These are phyloP conservation scores for Halocynthia aurantium DNA, from an alignment of 23 tunicate species.

Conservation along the genomic window DNA sequence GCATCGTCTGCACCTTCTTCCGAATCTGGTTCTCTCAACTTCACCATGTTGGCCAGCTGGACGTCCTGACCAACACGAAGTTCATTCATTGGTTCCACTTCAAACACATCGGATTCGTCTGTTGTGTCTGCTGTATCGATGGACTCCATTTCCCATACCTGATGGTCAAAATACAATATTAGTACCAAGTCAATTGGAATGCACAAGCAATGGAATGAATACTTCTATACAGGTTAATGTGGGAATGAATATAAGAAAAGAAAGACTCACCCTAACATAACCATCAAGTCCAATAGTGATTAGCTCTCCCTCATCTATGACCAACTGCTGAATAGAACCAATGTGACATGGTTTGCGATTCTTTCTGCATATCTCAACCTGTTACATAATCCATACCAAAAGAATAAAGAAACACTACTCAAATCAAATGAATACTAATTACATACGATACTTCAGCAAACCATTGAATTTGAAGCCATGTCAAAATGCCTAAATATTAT, in stretches of 20 bases:
- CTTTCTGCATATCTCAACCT: constrained; percentile 90
- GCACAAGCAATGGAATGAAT: no score
- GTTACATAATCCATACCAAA: not conserved
- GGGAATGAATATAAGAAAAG: not conserved
- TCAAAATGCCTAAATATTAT: not conserved
- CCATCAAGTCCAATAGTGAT: constrained; percentile 94
- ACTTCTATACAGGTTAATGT: not conserved
- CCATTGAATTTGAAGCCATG: not conserved
- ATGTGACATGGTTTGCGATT: constrained; percentile 81
- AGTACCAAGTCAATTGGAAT: no score
- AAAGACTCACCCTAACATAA: constrained; percentile 72
- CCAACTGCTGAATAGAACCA: constrained; percentile 85
- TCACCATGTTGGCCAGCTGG: constrained; percentile 80
- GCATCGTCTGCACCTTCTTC: constrained; percentile 56
- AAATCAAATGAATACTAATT: no score
- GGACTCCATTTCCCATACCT: constrained; percentile 99
- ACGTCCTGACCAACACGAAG: constrained; percentile 82
- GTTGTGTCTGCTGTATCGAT: constrained; percentile 93
- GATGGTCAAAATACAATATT: not conserved
- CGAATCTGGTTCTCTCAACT: constrained; percentile 44
- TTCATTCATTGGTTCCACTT: constrained; percentile 96
- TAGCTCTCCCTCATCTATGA: constrained; percentile 95
- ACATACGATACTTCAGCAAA: not conserved
- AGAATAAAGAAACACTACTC: no score
- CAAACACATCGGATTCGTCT: constrained; percentile 72